These are phyloP conservation scores for Pomatostomus ruficeps DNA, from an alignment of 2,113 vertebrate species.

Conservation along the genomic window DNA sequence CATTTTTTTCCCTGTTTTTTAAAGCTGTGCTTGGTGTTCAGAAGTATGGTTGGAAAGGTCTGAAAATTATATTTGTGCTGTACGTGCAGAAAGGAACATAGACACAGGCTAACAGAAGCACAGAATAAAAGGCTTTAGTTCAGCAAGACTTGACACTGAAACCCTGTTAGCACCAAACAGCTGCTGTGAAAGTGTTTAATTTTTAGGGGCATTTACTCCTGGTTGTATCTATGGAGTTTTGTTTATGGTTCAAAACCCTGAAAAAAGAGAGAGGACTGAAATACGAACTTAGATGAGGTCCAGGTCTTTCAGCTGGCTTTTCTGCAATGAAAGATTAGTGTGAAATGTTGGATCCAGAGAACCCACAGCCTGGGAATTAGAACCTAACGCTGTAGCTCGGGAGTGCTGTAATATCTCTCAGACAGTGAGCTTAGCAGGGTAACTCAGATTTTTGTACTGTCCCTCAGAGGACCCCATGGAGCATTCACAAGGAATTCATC, in stretches of 20 bases:
- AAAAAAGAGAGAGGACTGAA: neutral
- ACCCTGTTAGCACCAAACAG: neutral
- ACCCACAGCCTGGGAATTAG: neutral
- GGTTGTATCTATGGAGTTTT: neutral
- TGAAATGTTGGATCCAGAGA: neutral
- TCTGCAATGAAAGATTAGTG: neutral
- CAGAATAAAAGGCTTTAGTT: conserved; percentile 7
- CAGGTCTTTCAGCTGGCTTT: neutral
- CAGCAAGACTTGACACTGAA: neutral
- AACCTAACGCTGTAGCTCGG: neutral
- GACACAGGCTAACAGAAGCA: neutral
- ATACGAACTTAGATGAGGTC: neutral
- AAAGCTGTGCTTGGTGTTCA: neutral
- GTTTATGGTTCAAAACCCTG: neutral
- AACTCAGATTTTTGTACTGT: neutral
- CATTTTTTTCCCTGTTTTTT: neutral
- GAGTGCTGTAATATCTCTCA: neutral
- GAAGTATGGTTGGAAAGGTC: conserved; percentile 18
- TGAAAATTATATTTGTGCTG: conserved; percentile 27
- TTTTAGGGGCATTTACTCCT: neutral
- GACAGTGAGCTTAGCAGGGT: neutral
- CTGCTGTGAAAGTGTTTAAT: neutral
- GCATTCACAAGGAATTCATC: conserved; percentile 7
- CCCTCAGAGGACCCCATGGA: neutral
- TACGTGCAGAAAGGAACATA: conserved; percentile 51